These are phyloP conservation scores for Drosophila tropicalis DNA, from an alignment of 1,140 invertebrate genomes.

Conservation along the genomic window DNA sequence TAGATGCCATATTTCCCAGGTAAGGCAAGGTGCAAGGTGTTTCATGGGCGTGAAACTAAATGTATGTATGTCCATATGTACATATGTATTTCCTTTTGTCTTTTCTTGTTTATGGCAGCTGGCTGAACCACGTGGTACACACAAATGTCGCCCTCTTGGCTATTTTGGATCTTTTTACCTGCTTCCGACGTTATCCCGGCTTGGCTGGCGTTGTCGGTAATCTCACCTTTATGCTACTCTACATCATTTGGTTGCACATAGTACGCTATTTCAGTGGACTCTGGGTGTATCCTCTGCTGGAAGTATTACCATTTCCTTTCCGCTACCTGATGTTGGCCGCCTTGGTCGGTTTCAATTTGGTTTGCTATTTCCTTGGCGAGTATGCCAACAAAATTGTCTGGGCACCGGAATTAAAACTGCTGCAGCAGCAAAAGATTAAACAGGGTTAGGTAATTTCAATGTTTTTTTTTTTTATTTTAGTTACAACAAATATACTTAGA, in stretches of 20 bases:
- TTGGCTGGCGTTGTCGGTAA: constrained; percentile 59
- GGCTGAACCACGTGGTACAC: constrained; percentile 78
- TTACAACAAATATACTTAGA: constrained; percentile 51
- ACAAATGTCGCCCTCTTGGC: constrained; percentile 71
- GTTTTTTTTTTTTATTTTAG: constrained; percentile 62
- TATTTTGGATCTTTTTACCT: constrained; percentile 75
- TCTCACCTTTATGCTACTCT: constrained; percentile 62
- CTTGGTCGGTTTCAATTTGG: constrained; percentile 61
- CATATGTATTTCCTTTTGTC: neutral
- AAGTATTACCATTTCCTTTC: constrained; percentile 57
- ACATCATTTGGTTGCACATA: constrained; percentile 76
- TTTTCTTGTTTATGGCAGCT: constrained; percentile 41
- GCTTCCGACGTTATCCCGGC: constrained; percentile 67
- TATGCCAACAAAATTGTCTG: constrained; percentile 62
- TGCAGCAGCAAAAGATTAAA: constrained; percentile 50
- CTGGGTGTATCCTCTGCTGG: constrained; percentile 74
- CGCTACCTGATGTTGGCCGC: constrained; percentile 62
- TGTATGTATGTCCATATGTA: too few species aligned
- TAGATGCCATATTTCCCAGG: constrained; percentile 72
- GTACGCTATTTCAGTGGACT: constrained; percentile 69
- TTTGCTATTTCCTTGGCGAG: constrained; percentile 68
- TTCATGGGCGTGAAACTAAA: constrained; percentile 12
- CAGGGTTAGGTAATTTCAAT: constrained; percentile 49
- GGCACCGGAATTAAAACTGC: constrained; percentile 62
- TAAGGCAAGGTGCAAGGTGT: constrained; percentile 17